Evolutionary conservation across 2,888 invertebrate species (phyloP).

Genomic region (Megaustenia siamemsis): DNA sequence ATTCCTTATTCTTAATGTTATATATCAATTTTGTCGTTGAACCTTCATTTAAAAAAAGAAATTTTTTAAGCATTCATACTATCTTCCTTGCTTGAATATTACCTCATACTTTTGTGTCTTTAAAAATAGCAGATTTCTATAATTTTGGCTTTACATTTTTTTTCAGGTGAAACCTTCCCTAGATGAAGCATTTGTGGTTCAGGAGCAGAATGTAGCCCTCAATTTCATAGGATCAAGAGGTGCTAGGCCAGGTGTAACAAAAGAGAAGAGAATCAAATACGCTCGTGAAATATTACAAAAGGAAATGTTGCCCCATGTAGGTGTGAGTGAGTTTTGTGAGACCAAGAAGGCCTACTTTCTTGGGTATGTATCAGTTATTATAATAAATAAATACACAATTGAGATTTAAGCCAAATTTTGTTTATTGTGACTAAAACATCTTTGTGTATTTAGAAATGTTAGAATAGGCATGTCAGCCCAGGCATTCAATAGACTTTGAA

Average conservation of each 20-base stretch:
- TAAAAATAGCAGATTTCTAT: too few species aligned
- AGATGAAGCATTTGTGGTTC: conserved; percentile 99
- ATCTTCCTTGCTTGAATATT: too few species aligned
- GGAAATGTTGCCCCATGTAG: conserved; percentile 99
- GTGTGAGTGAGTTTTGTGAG: conserved; percentile 99
- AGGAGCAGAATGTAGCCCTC: conserved; percentile 98
- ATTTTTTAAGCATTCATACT: too few species aligned
- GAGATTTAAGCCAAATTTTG: background rate
- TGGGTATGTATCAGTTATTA: conserved; percentile 82
- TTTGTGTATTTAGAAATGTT: too few species aligned
- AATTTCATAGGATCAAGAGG: conserved; percentile 99
- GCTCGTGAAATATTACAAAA: conserved; percentile 99
- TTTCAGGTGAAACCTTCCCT: conserved; percentile 92
- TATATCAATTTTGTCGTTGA: too few species aligned
- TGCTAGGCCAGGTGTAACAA: conserved; percentile 97
- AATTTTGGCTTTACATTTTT: background rate
- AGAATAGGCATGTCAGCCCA: too few species aligned
- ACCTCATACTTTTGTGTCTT: too few species aligned
- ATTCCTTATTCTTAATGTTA: too few species aligned
- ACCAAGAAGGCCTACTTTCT: conserved; percentile 99
- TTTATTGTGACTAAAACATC: background rate
- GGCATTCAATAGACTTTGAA: too few species aligned
- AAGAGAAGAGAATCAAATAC: conserved; percentile 99
- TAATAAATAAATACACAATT: background rate
- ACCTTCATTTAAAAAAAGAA: too few species aligned